phyloP scores from a whole-genome alignment of 2,888 invertebrate genomes.

The Andricus quercusramuli region DNA sequence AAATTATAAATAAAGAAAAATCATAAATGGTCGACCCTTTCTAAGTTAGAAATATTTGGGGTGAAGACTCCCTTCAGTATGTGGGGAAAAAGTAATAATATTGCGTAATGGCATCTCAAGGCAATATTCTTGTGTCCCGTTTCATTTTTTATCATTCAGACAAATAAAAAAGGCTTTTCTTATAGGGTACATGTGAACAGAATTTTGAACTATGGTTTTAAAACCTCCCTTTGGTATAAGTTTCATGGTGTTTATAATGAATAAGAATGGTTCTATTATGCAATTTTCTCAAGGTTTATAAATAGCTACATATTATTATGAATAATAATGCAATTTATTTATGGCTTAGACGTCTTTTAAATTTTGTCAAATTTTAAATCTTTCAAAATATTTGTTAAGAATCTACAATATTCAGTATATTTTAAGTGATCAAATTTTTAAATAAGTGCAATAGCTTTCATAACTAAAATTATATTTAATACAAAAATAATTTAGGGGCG shows the following conservation, averaged over 20 bases:
- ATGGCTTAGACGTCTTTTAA: too few relatives aligned
- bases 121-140: constrained; percentile 24
- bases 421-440: too few relatives aligned
- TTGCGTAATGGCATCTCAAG: constrained; percentile 11
- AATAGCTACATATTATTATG: too few relatives aligned
- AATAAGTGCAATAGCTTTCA: too few relatives aligned
- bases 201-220: background rate
- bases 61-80: background rate
- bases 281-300: background rate
- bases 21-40: background rate
- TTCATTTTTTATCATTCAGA: constrained; percentile 30
- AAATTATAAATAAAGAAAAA: constrained; percentile 3
- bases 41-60: background rate
- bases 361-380: too few relatives aligned
- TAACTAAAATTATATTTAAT: too few relatives aligned
- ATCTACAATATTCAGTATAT: too few relatives aligned
- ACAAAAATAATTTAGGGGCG: too few relatives aligned
- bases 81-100: constrained; percentile 25
- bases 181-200: constrained; percentile 22
- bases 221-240: too few relatives aligned
- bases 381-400: too few relatives aligned
- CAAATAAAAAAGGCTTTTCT: constrained; percentile 16
- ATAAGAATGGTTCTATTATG: constrained; percentile 2
- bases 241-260: constrained; percentile 2
- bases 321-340: too few relatives aligned